Evolutionary conservation across 2,113 vertebrate species (phyloP), one percentile per base, ranked within the genome.

Genomic region (Origma solitaria): DNA sequence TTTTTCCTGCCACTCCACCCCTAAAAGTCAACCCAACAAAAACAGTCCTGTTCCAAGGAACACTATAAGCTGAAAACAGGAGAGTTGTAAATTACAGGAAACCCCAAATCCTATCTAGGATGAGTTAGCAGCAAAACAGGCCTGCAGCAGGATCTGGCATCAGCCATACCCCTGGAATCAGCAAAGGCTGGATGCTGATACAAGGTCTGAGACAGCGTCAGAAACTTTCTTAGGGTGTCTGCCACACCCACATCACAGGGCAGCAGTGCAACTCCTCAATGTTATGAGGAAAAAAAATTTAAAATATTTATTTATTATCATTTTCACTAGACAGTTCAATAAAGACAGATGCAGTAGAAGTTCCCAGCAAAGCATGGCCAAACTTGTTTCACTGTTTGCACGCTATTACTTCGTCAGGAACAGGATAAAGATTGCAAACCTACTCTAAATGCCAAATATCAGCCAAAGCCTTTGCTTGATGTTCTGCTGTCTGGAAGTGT

Each of bases 1-100:
- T 44, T 96, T 64, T 94, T 94, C 92, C 82, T 96, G 93, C 82
- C 73, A 94, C 94, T 95, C 94, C 95, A 96, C 92, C 95, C 95
- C 82, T 92, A 56, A 30, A 95, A 91, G 45, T 21, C 56, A 93
- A 92, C 92, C 93, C 95, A 97, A 95, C 68, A 94, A 92, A 93
- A 96, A 96, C 94, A 96, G 44, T 22, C 28, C 35, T 25, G 44
- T 81, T 96, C 93, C 92, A 96, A 94, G 82, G 60, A 94, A 94
- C 65, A 84, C 73, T 86, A 87, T 31, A 82, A 45, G 76, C 79
- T 75, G 82, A 94, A 93, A 93, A 91, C 79, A 95, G 79, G n/a
- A 3, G 45, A 95, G 62, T 5, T 93, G 90, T 86, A 78, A 97
- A 88, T 90, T 78, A 97, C 94, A 96, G 94, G 80, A 96, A 96